Evolutionary conservation across 2,797 vertebrate genomes (phyloP).

Genomic region (Prionace glauca): DNA sequence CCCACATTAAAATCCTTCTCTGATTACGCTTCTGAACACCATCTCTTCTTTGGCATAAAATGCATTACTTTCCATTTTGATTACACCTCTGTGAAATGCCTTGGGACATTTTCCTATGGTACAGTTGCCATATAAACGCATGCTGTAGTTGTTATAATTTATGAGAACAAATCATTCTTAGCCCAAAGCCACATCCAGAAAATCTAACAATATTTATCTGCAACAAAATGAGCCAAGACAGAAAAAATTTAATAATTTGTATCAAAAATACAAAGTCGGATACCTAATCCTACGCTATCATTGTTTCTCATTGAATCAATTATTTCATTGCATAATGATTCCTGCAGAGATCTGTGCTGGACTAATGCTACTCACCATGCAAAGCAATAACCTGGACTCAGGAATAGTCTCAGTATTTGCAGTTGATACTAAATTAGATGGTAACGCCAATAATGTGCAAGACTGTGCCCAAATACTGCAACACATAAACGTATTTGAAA

Average conservation of each 20-base stretch:
- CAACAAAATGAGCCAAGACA: not conserved
- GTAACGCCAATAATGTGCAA: too few relatives aligned
- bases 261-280: not conserved
- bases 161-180: not conserved
- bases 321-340: not conserved
- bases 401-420: not conserved
- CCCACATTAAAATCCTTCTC: not conserved
- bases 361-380: not conserved
- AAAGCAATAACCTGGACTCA: not conserved
- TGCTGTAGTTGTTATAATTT: not conserved
- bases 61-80: not conserved
- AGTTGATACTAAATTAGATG: too few relatives aligned
- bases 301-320: not conserved
- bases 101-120: not conserved
- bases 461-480: too few relatives aligned
- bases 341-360: not conserved
- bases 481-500: not conserved
- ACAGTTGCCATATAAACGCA: not conserved
- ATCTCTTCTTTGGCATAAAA: not conserved
- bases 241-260: not conserved
- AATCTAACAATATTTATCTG: not conserved
- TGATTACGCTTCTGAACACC: not conserved
- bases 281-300: not conserved
- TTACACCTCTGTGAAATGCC: not conserved
- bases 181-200: not conserved